Conservation (phyloP, 2,888 invertebrate species). For the Lordiphosa fenestrarum region DNA sequence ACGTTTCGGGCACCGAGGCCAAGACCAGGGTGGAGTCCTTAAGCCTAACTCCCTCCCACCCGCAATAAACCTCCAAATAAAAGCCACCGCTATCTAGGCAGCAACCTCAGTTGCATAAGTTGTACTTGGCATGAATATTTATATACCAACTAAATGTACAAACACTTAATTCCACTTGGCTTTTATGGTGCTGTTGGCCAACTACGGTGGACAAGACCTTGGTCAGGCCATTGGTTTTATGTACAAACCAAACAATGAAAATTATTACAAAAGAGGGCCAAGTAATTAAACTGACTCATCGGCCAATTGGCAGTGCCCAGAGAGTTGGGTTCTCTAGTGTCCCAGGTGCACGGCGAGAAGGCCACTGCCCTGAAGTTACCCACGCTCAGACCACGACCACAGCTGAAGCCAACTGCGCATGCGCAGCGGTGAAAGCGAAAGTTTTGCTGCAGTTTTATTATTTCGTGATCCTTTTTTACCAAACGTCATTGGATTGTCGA, state of each 20-base stretch:
- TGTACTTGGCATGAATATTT: constrained; percentile 43
- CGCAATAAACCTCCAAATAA: no score
- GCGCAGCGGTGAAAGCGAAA: constrained; percentile 77
- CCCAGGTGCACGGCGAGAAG: constrained; percentile 7
- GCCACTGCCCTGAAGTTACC: constrained; percentile 37
- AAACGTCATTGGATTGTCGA: constrained; percentile 14
- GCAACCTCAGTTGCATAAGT: constrained; percentile 19
- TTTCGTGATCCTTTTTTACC: constrained; percentile 4
- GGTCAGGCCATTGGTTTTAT: constrained; percentile 48
- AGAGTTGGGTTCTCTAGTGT: constrained; percentile 2
- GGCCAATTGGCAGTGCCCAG: neutral
- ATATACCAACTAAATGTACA: constrained; percentile 23
- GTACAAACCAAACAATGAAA: constrained; percentile 42
- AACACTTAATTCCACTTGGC: constrained; percentile 29
- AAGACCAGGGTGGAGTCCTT: no score
- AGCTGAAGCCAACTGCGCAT: neutral
- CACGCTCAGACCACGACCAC: constrained; percentile 22
- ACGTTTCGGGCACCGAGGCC: neutral
- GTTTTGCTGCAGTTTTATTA: constrained; percentile 56
- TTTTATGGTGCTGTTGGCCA: constrained; percentile 60
- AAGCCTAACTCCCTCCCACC: no score
- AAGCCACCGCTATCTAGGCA: no score
- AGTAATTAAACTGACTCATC: constrained; percentile 10
- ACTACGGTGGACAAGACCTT: constrained; percentile 60
- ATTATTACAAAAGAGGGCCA: constrained; percentile 33